Evolutionary conservation across 2,888 invertebrate genomes (phyloP).

Genomic region (Cheilosia variabilis): DNA sequence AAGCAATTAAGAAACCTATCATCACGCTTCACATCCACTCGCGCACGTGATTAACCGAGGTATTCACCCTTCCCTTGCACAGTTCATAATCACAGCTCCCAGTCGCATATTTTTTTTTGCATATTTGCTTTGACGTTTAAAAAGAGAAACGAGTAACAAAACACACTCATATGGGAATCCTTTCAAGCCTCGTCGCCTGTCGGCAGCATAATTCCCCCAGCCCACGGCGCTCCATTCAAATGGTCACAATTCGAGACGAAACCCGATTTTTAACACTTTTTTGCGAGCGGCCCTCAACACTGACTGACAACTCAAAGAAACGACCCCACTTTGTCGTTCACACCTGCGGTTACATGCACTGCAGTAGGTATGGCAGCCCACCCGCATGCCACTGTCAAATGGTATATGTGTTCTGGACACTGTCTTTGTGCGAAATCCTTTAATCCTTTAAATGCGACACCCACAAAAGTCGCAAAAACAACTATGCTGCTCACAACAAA

Average conservation of each 20-base stretch:
- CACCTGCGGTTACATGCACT: constrained; percentile 68
- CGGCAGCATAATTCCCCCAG: constrained; percentile 9
- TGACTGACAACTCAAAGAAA: constrained; percentile 61
- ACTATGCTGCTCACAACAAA: constrained; percentile 24
- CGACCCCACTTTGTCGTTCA: constrained; percentile 72
- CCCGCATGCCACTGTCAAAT: constrained; percentile 3
- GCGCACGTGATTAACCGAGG: constrained; percentile 40
- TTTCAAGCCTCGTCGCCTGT: constrained; percentile 34
- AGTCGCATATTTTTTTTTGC: constrained; percentile 49
- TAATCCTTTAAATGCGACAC: constrained; percentile 74
- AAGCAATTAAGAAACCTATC: constrained; percentile 58
- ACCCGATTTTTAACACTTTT: constrained; percentile 38
- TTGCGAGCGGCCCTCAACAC: constrained; percentile 26
- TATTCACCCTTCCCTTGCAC: constrained; percentile 49
- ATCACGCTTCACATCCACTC: constrained; percentile 33
- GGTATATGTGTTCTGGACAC: constrained; percentile 64
- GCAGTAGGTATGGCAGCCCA: neutral
- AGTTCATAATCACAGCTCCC: neutral
- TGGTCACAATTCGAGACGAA: constrained; percentile 31
- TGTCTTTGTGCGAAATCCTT: constrained; percentile 73
- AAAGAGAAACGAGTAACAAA: neutral
- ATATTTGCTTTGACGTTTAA: constrained; percentile 55
- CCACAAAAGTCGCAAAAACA: constrained; percentile 56
- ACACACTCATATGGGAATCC: constrained; percentile 27
- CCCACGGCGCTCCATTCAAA: constrained; percentile 52